Evolutionary conservation across 2,888 invertebrate genomes (phyloP).

Genomic region (Choristoneura rosaceana): DNA sequence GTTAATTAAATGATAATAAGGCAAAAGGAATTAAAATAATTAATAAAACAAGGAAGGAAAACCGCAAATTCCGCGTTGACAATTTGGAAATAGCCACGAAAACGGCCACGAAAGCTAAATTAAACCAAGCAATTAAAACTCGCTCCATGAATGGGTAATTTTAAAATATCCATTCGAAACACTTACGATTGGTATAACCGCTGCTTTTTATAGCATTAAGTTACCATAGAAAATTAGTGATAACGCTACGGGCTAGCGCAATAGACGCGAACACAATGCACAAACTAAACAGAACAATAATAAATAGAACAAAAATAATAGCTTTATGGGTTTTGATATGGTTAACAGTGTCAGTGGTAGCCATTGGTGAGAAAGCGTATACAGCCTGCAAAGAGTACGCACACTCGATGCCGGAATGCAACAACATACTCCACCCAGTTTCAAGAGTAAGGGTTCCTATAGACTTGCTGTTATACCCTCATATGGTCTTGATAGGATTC

Average conservation of each 20-base stretch:
- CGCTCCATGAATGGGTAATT: conserved; percentile 23
- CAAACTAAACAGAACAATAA: background rate
- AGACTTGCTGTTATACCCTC: conserved; percentile 85
- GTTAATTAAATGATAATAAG: background rate
- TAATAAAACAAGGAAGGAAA: background rate
- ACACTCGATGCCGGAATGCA: conserved; percentile 74
- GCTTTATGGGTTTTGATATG: conserved; percentile 42
- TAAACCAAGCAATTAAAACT: conserved; percentile 20
- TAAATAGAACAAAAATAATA: conserved; percentile 23
- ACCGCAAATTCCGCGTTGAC: conserved; percentile 5
- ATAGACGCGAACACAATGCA: conserved; percentile 19
- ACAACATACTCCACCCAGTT: conserved; percentile 68
- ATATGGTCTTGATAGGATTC: conserved; percentile 86
- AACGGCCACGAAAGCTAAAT: background rate
- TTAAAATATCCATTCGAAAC: conserved; percentile 52
- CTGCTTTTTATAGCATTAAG: conserved; percentile 53
- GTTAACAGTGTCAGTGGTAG: conserved; percentile 41
- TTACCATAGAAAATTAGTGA: conserved; percentile 60
- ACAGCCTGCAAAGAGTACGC: conserved; percentile 72
- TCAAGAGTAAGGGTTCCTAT: conserved; percentile 72
- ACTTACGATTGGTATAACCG: conserved; percentile 56
- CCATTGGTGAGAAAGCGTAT: conserved; percentile 70
- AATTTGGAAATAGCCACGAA: background rate
- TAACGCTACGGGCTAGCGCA: conserved; percentile 51
- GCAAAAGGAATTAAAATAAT: conserved; percentile 6